phyloP scores from a whole-genome alignment of 2,113 vertebrate species.

The Aphyosemion australe region DNA sequence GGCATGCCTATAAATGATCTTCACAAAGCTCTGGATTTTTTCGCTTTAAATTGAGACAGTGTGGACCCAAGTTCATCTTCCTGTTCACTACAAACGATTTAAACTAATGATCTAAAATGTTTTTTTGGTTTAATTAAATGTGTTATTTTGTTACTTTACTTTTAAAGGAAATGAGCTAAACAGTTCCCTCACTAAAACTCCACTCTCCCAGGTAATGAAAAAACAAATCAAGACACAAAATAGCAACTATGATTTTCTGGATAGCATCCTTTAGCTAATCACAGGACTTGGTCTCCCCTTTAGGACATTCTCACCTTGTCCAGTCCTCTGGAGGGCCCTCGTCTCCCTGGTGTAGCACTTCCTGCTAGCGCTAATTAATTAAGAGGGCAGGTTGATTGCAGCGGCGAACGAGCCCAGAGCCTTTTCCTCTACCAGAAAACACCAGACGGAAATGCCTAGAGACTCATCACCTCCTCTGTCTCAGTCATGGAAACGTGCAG shows the following conservation, averaged over 20 bases:
- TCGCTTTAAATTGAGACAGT: too few relatives aligned
- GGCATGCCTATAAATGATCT: too few relatives aligned
- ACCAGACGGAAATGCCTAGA: constrained; percentile 72
- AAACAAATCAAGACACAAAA: not conserved
- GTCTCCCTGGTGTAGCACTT: constrained; percentile 72
- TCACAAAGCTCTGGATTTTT: too few relatives aligned
- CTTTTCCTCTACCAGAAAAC: constrained; percentile 71
- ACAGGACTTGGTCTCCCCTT: constrained; percentile 73
- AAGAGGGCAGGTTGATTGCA: constrained; percentile 82
- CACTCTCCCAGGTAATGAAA: too few relatives aligned
- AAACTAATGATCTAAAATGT: too few relatives aligned
- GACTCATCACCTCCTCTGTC: constrained; percentile 72
- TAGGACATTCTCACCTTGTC: constrained; percentile 84
- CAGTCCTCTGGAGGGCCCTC: constrained; percentile 73
- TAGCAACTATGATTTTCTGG: constrained; percentile 19
- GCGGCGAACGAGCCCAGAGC: constrained; percentile 77
- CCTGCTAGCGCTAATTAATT: constrained; percentile 85
- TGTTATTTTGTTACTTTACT: too few relatives aligned
- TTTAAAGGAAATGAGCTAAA: too few relatives aligned
- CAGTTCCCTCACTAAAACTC: too few relatives aligned
- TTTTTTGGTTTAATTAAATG: too few relatives aligned
- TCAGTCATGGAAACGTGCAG: constrained; percentile 49
- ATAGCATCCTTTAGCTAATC: constrained; percentile 31
- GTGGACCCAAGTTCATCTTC: too few relatives aligned
- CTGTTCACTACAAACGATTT: too few relatives aligned